A percentile compares a stretch with the other conserved stretches of the same genome.
Conservation (phyloP, 2,113 vertebrate genomes). For the Onychostruthus taczanowskii region DNA sequence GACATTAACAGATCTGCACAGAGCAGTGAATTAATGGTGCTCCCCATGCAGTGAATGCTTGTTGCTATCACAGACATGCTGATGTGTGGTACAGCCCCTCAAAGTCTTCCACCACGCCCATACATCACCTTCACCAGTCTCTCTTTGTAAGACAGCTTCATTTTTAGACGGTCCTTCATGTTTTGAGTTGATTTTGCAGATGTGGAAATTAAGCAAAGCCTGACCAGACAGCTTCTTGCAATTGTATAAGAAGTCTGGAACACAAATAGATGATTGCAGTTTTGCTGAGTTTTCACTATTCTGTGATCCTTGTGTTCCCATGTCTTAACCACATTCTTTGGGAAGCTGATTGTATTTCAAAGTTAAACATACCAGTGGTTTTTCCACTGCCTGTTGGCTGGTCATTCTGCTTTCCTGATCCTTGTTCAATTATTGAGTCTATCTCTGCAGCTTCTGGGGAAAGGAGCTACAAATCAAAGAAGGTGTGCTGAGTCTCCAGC, state of each 20-base stretch:
- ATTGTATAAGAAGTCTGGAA: neutral
- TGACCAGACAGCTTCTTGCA: neutral
- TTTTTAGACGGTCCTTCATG: neutral
- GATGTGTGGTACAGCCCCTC: neutral
- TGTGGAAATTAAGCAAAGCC: neutral
- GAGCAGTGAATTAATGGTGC: neutral
- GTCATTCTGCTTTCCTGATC: neutral
- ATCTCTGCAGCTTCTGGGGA: neutral
- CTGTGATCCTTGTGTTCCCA: neutral
- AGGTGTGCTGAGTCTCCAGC: neutral
- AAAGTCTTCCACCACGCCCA: neutral
- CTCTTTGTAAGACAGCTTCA: neutral
- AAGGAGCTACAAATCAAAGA: neutral
- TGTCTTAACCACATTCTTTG: neutral
- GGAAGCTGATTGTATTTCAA: neutral
- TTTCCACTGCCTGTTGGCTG: neutral
- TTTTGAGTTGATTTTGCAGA: neutral
- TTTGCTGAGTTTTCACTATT: neutral
- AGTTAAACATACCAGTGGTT: neutral
- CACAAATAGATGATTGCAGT: neutral
- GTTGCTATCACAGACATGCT: neutral
- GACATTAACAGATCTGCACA: neutral
- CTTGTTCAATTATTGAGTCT: neutral
- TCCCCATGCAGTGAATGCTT: neutral
- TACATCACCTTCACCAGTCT: neutral